A percentile compares a stretch with the other conserved stretches of the same genome.
Conservation (phyloP, 2,113 vertebrate species). For the Nibea coibor region DNA sequence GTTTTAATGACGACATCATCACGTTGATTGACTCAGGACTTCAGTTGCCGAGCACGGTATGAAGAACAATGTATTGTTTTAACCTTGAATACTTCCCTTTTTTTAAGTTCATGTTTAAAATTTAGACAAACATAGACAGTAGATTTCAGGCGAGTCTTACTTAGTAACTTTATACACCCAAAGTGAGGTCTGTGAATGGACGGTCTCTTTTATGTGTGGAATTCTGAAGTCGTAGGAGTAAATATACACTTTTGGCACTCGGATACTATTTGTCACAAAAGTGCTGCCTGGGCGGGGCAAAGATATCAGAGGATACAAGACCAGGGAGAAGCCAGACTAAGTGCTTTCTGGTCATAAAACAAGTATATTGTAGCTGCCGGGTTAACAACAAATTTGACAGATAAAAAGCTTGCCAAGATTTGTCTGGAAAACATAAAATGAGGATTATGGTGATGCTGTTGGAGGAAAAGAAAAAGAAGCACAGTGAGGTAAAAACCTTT, state of each 20-base stretch:
- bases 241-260: constrained; percentile 77
- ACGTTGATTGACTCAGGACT: constrained; percentile 88
- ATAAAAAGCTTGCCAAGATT: constrained; percentile 14
- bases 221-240: constrained; percentile 64
- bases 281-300: constrained; percentile 69
- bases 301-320: constrained; percentile 41
- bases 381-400: constrained; percentile 1
- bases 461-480: constrained; percentile 77
- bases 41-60: constrained; percentile 90
- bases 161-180: background rate
- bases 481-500: constrained; percentile 66
- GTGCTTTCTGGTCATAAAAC: constrained; percentile 30
- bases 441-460: constrained; percentile 80
- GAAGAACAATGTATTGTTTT: constrained; percentile 44
- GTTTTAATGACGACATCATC: constrained; percentile 93
- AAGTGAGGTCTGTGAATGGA: constrained; percentile 34
- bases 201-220: constrained; percentile 58
- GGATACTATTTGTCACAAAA: constrained; percentile 63
- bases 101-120: background rate
- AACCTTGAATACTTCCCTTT: constrained; percentile 22
- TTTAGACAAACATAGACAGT: background rate
- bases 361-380: constrained; percentile 2
- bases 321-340: constrained; percentile 40
- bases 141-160: background rate
- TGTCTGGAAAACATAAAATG: constrained; percentile 61